A percentile compares a stretch with the other conserved stretches of the same genome.
Conservation (phyloP, 2,797 vertebrate genomes). For the Rhabdophis nuchalis region DNA sequence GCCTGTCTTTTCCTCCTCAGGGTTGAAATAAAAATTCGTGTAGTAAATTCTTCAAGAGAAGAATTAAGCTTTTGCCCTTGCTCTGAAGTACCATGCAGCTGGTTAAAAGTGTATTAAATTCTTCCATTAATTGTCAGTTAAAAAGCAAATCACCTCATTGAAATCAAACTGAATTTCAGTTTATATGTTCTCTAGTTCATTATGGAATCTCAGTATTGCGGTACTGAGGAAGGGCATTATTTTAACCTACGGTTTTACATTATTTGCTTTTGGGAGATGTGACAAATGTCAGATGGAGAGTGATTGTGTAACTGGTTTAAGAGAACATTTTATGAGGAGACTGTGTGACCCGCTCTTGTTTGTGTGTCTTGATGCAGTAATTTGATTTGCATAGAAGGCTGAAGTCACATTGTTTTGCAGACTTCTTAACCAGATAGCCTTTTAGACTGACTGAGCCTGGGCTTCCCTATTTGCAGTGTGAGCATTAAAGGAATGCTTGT, state of each 20-base stretch:
- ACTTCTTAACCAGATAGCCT: background rate
- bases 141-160: background rate
- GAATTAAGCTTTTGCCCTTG: background rate
- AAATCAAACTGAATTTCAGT: background rate
- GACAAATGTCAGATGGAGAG: background rate
- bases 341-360: background rate
- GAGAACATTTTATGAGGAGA: background rate
- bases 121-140: background rate
- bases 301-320: background rate
- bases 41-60: background rate
- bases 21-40: background rate
- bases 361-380: background rate
- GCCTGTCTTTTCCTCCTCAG: background rate
- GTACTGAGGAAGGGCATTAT: background rate
- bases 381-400: background rate
- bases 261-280: background rate
- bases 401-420: background rate
- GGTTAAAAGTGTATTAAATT: background rate
- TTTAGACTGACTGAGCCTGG: background rate
- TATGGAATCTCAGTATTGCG: background rate
- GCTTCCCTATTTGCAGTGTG: background rate
- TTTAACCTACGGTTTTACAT: background rate
- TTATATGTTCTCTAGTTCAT: background rate
- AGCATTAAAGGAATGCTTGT: background rate
- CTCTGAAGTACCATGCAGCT: background rate